These are phyloP conservation scores for Epizoanthus fatuus DNA, from an alignment of 92 coral and sea anemone genomes.

Conservation along the genomic window DNA sequence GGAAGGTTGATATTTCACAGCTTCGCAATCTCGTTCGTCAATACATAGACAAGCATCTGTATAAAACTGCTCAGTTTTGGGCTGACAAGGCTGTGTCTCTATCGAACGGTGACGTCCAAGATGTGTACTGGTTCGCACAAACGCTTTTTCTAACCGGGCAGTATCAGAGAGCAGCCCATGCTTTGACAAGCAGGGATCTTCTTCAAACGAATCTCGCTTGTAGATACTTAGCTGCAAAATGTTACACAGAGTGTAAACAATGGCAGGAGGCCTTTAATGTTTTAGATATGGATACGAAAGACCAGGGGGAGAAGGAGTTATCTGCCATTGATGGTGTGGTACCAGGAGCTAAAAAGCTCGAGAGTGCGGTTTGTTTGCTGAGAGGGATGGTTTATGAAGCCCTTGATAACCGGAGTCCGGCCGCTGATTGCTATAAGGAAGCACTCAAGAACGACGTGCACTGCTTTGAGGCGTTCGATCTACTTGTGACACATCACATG, in stretches of 20 bases:
- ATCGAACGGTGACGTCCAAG: conserved; percentile 95
- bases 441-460: conserved; percentile 93
- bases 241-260: conserved; percentile 94
- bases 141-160: conserved; percentile 91
- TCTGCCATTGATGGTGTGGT: conserved; percentile 62
- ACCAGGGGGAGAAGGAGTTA: conserved; percentile 68
- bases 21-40: conserved; percentile 98
- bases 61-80: conserved; percentile 98
- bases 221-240: conserved; percentile 95
- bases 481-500: conserved; percentile 95
- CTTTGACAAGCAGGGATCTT: conserved; percentile 85
- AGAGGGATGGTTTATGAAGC: conserved; percentile 95
- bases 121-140: conserved; percentile 98
- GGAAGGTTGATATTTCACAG: conserved; percentile 98
- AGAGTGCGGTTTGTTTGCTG: conserved; percentile 88
- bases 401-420: conserved; percentile 92
- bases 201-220: conserved; percentile 90
- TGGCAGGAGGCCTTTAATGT: conserved; percentile 97
- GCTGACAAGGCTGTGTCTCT: conserved; percentile 98
- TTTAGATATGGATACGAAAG: conserved; percentile 89
- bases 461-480: conserved; percentile 98
- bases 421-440: conserved; percentile 96
- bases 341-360: conserved; percentile 87
- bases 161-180: conserved; percentile 91
- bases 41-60: conserved; percentile 95